Conservation (phyloP, 1,140 invertebrate species). For the Cyclargus thomasi region DNA sequence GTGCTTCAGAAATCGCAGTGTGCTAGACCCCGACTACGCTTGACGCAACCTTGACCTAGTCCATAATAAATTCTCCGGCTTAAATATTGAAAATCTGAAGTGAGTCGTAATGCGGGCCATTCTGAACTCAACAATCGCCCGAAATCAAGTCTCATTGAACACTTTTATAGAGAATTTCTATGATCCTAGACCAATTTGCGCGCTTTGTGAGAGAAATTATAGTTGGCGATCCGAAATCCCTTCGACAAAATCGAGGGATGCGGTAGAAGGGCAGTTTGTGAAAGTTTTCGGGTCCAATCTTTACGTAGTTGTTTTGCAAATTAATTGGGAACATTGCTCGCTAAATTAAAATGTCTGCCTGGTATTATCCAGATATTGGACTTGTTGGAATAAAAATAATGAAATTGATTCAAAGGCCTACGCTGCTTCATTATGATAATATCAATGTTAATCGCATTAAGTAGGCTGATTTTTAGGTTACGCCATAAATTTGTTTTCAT, state of each 20-base stretch:
- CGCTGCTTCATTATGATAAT: too few species aligned
- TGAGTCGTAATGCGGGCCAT: not conserved
- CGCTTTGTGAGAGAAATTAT: conserved; percentile 1
- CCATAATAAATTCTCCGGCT: not conserved
- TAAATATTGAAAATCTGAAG: not conserved
- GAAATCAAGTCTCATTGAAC: not conserved
- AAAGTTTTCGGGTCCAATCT: not conserved
- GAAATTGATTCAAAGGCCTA: too few species aligned
- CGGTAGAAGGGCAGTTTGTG: not conserved
- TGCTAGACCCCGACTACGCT: too few species aligned
- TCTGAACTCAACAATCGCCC: not conserved
- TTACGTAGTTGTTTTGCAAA: not conserved
- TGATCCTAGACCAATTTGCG: not conserved
- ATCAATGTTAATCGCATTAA: too few species aligned
- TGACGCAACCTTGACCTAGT: too few species aligned
- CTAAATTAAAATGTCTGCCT: not conserved
- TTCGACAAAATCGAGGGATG: not conserved
- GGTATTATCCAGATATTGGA: too few species aligned
- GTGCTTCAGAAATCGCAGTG: too few species aligned
- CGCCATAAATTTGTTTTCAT: too few species aligned
- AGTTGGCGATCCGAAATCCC: not conserved
- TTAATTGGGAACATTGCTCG: not conserved
- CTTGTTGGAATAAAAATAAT: too few species aligned
- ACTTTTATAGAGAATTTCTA: not conserved
- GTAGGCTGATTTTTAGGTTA: too few species aligned